phyloP scores from a whole-genome alignment of 2,113 vertebrate genomes.

The Planiliza haematocheilus region DNA sequence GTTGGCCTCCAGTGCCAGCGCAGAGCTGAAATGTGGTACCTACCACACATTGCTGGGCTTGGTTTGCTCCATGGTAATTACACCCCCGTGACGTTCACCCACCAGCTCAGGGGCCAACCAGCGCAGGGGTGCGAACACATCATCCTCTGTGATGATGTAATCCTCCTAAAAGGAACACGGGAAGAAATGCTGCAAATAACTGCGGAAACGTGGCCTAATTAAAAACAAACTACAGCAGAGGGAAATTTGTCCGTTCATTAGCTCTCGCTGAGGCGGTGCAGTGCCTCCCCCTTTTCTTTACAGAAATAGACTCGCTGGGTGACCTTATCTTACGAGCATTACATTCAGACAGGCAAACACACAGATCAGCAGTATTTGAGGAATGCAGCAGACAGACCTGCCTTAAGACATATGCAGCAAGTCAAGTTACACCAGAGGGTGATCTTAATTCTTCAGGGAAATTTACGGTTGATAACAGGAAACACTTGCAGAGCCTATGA shows the following conservation, averaged over 20 bases:
- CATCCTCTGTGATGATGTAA: constrained; percentile 95
- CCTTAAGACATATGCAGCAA: constrained; percentile 35
- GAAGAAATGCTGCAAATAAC: not conserved
- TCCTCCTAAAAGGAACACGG: constrained; percentile 87
- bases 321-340: constrained; percentile 71
- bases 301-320: constrained; percentile 67
- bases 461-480: constrained; percentile 20
- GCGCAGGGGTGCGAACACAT: constrained; percentile 90
- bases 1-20: not conserved
- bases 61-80: constrained; percentile 92
- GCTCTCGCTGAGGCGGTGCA: not conserved
- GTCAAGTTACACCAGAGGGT: constrained; percentile 48
- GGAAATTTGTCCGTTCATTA: constrained; percentile 2
- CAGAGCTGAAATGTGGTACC: constrained; percentile 63
- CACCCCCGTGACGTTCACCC: constrained; percentile 92
- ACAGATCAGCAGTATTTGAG: constrained; percentile 63
- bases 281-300: constrained; percentile 53
- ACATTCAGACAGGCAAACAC: constrained; percentile 66
- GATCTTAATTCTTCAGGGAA: constrained; percentile 24
- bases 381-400: constrained; percentile 50
- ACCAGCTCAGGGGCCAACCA: constrained; percentile 97
- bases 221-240: not conserved
- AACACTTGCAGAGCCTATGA: constrained; percentile 15
- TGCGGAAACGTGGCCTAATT: not conserved
- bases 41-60: constrained; percentile 97